phyloP scores from a whole-genome alignment of 2,888 invertebrate species.

The Drymonia ruficornis region DNA sequence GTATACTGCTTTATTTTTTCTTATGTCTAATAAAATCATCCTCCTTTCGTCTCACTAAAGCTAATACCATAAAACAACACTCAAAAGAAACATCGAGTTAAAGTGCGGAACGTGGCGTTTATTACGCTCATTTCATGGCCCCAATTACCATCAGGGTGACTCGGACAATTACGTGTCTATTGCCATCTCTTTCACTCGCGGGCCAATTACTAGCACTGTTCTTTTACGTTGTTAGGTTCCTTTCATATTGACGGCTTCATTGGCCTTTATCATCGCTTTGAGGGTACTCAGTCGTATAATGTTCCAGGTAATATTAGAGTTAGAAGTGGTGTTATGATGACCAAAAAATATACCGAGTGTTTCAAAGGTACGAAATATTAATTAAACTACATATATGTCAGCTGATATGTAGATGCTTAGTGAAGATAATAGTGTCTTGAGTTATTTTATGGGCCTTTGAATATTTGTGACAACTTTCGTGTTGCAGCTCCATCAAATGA shows the following conservation, averaged over 20 bases:
- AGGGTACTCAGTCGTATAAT: constrained; percentile 9
- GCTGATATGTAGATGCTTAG: too few relatives aligned
- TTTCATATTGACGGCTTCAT: constrained; percentile 31
- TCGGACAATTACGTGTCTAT: constrained; percentile 33
- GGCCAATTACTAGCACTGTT: constrained; percentile 35
- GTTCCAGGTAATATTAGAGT: background rate
- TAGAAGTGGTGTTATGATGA: background rate
- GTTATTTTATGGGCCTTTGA: too few relatives aligned
- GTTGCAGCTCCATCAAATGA: too few relatives aligned
- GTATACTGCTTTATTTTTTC: background rate
- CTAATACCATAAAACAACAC: constrained; percentile 2
- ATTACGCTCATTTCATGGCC: constrained; percentile 24
- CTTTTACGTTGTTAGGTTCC: constrained; percentile 29
- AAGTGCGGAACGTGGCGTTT: constrained; percentile 22
- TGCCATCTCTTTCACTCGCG: constrained; percentile 19
- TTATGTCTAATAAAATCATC: background rate
- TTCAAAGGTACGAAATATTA: too few relatives aligned
- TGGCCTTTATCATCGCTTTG: constrained; percentile 17
- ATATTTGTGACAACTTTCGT: too few relatives aligned
- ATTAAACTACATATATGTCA: too few relatives aligned
- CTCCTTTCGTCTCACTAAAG: background rate
- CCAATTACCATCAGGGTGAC: constrained; percentile 19
- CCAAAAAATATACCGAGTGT: too few relatives aligned
- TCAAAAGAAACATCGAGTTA: constrained; percentile 1
- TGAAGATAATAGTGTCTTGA: too few relatives aligned